Percentiles rank a stretch among this genome's conserved stretches.
phyloP scores from a whole-genome alignment of 2,888 invertebrate genomes.

The Acheta domesticus region DNA sequence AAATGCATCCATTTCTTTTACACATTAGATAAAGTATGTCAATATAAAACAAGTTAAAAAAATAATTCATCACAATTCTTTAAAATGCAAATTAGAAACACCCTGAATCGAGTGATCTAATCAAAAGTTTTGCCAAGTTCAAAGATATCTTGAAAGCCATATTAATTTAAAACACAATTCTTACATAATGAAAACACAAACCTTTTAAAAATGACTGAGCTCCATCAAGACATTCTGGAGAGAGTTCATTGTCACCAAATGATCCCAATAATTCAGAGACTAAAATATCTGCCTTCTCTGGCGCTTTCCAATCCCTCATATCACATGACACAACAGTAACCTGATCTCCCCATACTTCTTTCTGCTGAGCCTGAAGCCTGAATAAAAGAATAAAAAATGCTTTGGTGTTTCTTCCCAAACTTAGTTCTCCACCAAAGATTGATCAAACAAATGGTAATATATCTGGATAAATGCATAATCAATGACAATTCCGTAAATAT shows the following conservation, averaged over 20 bases:
- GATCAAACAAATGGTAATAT: not conserved
- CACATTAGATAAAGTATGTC: not conserved
- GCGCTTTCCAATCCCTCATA: constrained; percentile 78
- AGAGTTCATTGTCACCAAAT: constrained; percentile 98
- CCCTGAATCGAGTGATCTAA: too few species aligned
- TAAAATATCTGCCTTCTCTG: constrained; percentile 88
- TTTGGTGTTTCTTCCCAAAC: not conserved
- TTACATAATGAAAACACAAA: constrained; percentile 38
- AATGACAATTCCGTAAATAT: not conserved
- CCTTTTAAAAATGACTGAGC: constrained; percentile 80
- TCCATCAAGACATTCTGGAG: constrained; percentile 96
- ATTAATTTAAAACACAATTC: not conserved
- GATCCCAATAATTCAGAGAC: constrained; percentile 95
- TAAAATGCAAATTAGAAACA: too few species aligned
- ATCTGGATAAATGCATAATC: not conserved
- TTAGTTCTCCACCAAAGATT: not conserved
- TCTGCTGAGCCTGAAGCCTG: constrained; percentile 65
- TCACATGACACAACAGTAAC: constrained; percentile 79
- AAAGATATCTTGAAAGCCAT: not conserved
- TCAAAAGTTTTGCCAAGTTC: not conserved
- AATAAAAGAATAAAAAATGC: not conserved
- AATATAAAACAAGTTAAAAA: not conserved
- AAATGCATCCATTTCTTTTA: not conserved
- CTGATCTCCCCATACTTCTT: constrained; percentile 72
- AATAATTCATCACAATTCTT: too few species aligned